A percentile compares a stretch with the other conserved stretches of the same genome.
Conservation (phyloP, 2,888 invertebrate species). For the Yponomeuta cagnagella region DNA sequence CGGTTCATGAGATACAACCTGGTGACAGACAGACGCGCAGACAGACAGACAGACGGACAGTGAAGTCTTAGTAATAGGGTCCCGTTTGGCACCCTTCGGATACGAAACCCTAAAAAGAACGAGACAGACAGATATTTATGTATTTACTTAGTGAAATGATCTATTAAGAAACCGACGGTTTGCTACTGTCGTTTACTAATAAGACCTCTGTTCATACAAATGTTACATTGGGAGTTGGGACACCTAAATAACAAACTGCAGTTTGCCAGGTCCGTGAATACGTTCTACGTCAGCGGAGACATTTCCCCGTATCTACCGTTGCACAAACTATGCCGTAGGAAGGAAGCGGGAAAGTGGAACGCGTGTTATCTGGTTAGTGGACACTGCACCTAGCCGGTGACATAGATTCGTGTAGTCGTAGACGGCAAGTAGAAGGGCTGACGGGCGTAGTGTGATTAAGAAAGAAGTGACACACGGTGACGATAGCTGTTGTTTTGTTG, state of each 20-base stretch:
- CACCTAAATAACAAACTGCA: not conserved
- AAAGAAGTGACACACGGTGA: not conserved
- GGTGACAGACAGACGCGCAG: too few species aligned
- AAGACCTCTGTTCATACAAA: too few species aligned
- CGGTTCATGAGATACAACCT: too few species aligned
- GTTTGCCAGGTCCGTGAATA: not conserved
- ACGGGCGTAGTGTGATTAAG: not conserved
- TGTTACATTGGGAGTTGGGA: too few species aligned
- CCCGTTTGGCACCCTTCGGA: too few species aligned
- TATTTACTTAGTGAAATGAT: too few species aligned
- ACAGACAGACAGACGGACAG: too few species aligned
- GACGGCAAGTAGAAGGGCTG: not conserved
- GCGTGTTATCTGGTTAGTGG: conserved; percentile 61
- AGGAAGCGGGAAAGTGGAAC: conserved; percentile 63
- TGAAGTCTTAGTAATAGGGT: too few species aligned
- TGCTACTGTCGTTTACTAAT: too few species aligned
- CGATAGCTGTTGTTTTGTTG: not conserved
- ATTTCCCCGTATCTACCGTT: not conserved
- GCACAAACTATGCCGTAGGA: conserved; percentile 42
- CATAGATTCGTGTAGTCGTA: not conserved
- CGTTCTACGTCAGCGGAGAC: not conserved
- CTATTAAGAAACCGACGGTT: too few species aligned
- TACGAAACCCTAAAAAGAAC: too few species aligned
- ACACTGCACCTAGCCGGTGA: conserved; percentile 34
- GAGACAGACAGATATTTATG: too few species aligned